Percentiles rank a stretch among this genome's conserved stretches.
Conservation (phyloP, 2,113 vertebrate species). For the Rattus norvegicus region DNA sequence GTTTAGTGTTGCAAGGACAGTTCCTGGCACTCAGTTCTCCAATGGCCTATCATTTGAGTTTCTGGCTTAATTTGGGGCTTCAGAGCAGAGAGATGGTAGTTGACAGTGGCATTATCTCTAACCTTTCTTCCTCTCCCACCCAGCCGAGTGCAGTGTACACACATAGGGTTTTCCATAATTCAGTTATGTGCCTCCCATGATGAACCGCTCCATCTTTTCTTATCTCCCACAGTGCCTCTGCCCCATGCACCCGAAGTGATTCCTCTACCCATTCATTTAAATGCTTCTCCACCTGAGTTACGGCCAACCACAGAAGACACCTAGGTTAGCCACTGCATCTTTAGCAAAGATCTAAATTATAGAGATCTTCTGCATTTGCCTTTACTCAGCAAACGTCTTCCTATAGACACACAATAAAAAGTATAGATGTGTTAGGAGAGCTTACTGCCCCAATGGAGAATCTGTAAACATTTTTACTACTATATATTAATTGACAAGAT, state of each 20-base stretch:
- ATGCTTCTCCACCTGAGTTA: constrained; percentile 36
- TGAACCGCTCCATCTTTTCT: constrained; percentile 42
- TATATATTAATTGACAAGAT: not conserved
- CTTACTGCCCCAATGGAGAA: not conserved
- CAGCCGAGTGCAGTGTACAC: constrained; percentile 48
- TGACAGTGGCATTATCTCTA: constrained; percentile 33
- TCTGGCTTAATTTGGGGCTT: constrained; percentile 58
- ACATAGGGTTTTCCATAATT: constrained; percentile 54
- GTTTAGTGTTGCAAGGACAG: not conserved
- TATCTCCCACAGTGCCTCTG: constrained; percentile 58
- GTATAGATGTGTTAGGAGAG: constrained; percentile 42
- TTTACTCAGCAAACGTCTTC: constrained; percentile 45
- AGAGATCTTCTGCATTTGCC: constrained; percentile 33
- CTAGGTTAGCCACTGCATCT: not conserved
- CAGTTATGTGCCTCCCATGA: not conserved
- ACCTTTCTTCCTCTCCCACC: constrained; percentile 33
- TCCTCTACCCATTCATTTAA: constrained; percentile 51
- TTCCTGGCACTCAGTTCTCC: not conserved
- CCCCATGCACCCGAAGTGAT: not conserved
- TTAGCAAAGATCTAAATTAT: constrained; percentile 10
- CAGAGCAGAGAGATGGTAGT: not conserved
- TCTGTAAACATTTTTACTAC: not conserved
- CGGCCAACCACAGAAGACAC: not conserved
- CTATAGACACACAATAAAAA: constrained; percentile 63
- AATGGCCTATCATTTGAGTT: constrained; percentile 19